Base-by-base conservation (phyloP, 2,888 invertebrate species). In the Teleiodes luculella region DNA sequence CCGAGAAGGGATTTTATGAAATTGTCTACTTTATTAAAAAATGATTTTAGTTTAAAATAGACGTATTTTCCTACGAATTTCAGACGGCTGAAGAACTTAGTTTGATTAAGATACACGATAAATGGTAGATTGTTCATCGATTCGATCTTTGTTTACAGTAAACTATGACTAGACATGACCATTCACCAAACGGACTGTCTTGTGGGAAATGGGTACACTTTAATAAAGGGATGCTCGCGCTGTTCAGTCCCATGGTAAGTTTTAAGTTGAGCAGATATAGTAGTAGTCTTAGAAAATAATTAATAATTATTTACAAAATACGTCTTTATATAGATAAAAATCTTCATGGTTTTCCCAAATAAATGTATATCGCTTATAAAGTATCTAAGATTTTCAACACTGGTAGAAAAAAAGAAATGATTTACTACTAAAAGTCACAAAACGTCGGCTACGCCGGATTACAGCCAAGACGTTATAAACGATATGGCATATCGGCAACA, bases 181-280 rank as follows among this genome's bases (percentile, higher is more conserved):
- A 41, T 30, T 41, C 13, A 51, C 14, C 10, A 37, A 20, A 39
- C 31, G 13, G 20, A 57, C 62, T 61, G 64, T 59, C 52, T 58
- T 66, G 64, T 61, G 63, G 66, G 62, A 65, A 65, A 66, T 61
- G 66, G 66, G 69, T 63, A 64, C 59, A 11, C 10, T 41, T 41
- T 37, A 11, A 6, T 58, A 60, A 59, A 57, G 57, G 57, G 60
- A 65, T 58, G 62, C 64, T 60, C 66, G 63, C 66, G 65, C 57
- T 59, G 65, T 70, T 81, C 81, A 83, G 82, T 83, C 81, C 79
- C 81, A 80, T 79, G 72, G 74, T 79, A 80, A 83, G 78, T 79
- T 83, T 82, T 78, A 83, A 85, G 81, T 88, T 88, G 89, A 89
- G 88, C 89, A 88, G 86, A 86, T 81, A 75, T 86, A 79, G 80